Base-by-base conservation (phyloP, 2,113 vertebrate species). In the Antechinus stuartii region DNA sequence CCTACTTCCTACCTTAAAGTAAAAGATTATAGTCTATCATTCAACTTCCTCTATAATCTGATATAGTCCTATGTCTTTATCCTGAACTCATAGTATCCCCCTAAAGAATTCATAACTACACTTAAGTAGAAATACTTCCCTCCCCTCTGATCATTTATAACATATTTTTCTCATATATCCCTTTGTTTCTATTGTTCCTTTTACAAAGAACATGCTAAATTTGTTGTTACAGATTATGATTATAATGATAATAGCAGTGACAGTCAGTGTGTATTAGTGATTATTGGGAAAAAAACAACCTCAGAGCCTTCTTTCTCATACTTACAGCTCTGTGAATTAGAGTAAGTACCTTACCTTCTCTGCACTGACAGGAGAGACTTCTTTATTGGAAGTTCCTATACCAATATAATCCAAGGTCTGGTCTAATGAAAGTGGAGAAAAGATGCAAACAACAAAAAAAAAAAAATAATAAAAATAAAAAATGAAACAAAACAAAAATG, bases 401-500 rank as follows among this genome's bases (percentile, higher is more conserved):
- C 11, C 68, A 84, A 84, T 84, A 84, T 42, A 42, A 42, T 84
- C 16, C 3, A 5, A 42, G 7, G 16, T 84, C 16, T 42, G 23
- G 68, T 42, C 19, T 19, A 84, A 42, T 42, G 6, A 23, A 42
- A 84, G 19, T 23, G 19, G n/a, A 42, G 19, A 84, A 42, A 23
- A 2, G 35, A 1, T 1, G 19, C 35, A 30, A 22, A 42, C 42
- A 42, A 42, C 42, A 42, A 61, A 35, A 25, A 47, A 10, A 49
- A 27, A 49, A 12, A 19, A 47, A 24, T n/a, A n/a, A n/a, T n/a
- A 30, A 56, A 27, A 57, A 91, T 25, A 47, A 91, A 93, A 92
- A 8, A 49, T 91, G 27, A 92, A 93, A 93, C 2, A n/a, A 93
- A 57, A 50, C 8, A 95, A 94, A 89, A 25, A 95, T 9, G 91